Evolutionary conservation across 2,113 vertebrate species (phyloP).

Genomic region (Aythya baeri): DNA sequence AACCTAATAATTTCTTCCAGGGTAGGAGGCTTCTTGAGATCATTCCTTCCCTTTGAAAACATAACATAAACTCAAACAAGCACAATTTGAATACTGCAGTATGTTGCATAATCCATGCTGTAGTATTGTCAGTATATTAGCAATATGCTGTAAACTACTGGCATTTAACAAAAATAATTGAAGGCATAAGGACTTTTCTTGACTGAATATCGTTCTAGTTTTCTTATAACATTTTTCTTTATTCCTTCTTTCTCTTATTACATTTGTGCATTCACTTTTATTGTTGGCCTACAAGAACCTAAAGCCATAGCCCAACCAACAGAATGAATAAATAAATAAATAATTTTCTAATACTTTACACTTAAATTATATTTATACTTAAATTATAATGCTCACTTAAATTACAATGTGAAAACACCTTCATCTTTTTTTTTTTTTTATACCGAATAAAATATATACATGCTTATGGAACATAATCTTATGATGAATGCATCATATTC

Average conservation of each 20-base stretch:
- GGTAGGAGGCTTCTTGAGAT: background rate
- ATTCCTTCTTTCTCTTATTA: background rate
- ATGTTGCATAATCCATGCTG: slow-evolving; percentile 5
- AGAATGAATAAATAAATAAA: background rate
- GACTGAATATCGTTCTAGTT: background rate
- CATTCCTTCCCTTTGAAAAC: background rate
- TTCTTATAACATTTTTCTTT: background rate
- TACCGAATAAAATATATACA: background rate
- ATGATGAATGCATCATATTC: background rate
- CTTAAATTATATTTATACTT: background rate
- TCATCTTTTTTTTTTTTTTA: background rate
- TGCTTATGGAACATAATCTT: background rate
- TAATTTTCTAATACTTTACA: background rate
- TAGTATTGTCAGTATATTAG: background rate
- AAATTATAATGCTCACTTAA: background rate
- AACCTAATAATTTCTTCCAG: background rate
- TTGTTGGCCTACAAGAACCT: background rate
- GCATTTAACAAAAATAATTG: background rate
- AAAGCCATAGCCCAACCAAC: background rate
- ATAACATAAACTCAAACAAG: background rate
- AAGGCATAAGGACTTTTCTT: background rate
- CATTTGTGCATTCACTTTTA: background rate
- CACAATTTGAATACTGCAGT: background rate
- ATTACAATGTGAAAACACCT: background rate
- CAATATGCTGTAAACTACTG: background rate